Evolutionary conservation across 2,888 invertebrate genomes (phyloP).

Genomic region (Agrotis exclamationis): DNA sequence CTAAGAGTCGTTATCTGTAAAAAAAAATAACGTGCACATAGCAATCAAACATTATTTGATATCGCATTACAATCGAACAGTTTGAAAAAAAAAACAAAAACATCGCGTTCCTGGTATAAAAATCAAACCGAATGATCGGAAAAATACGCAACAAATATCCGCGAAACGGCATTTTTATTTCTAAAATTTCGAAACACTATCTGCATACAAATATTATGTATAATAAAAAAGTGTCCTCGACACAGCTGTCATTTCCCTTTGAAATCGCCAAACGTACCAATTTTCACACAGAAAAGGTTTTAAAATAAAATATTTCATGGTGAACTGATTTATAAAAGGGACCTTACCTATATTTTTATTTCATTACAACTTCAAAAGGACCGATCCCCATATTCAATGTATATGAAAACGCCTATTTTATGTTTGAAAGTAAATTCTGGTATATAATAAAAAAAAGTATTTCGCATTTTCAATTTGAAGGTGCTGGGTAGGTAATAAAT

Average conservation of each 20-base stretch:
- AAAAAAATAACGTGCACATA: neutral
- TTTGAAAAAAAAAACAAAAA: conserved; percentile 5
- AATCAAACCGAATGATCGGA: conserved; percentile 23
- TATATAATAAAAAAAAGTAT: conserved; percentile 40
- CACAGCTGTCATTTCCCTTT: conserved; percentile 41
- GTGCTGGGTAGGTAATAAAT: conserved; percentile 42
- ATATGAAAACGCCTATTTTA: conserved; percentile 25
- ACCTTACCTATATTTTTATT: conserved; percentile 39
- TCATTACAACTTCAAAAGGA: conserved; percentile 44
- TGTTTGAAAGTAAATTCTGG: conserved; percentile 33
- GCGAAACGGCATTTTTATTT: conserved; percentile 27
- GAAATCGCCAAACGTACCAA: conserved; percentile 17
- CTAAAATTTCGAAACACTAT: conserved; percentile 33
- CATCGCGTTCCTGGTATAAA: conserved; percentile 2
- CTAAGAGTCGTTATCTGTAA: neutral
- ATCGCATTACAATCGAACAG: conserved; percentile 14
- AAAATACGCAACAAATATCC: conserved; percentile 21
- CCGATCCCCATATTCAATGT: conserved; percentile 28
- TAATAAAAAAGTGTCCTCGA: conserved; percentile 29
- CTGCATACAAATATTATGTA: conserved; percentile 36
- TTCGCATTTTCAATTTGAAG: conserved; percentile 52
- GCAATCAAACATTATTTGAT: conserved; percentile 14
- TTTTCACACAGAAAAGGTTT: conserved; percentile 32
- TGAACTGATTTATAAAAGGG: conserved; percentile 38
- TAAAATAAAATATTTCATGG: conserved; percentile 45